A percentile compares a stretch with the other conserved stretches of the same genome.
Evolutionary conservation across 2,797 vertebrate species (phyloP).

Genomic region (Anguilla anguilla): DNA sequence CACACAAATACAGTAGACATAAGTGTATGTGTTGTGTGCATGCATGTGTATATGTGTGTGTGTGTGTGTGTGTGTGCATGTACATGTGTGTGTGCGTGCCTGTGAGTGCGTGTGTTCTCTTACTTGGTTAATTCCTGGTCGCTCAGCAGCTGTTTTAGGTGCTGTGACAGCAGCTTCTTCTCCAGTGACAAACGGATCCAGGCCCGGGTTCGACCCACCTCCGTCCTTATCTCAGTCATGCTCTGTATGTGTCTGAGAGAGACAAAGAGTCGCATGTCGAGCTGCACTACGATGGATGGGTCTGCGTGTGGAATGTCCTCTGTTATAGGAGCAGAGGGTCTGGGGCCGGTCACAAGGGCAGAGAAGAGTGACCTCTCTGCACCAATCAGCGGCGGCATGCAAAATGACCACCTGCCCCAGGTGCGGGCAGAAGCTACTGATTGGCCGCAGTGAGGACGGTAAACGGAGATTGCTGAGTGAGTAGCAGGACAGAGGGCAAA

Average conservation of each 20-base stretch:
- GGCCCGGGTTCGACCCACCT: constrained; percentile 89
- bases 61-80: not conserved
- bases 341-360: not conserved
- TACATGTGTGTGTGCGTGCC: not conserved
- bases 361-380: not conserved
- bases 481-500: not conserved
- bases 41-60: not conserved
- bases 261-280: not conserved
- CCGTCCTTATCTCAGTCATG: constrained; percentile 93
- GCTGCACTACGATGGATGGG: too few species aligned
- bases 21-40: not conserved
- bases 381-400: not conserved
- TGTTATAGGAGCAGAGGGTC: not conserved
- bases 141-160: constrained; percentile 91
- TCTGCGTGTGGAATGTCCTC: not conserved
- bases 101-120: constrained; percentile 37
- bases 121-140: constrained; percentile 90
- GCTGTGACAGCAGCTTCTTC: constrained; percentile 94
- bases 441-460: not conserved
- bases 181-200: constrained; percentile 96
- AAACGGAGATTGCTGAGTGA: not conserved
- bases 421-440: not conserved
- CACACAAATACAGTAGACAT: not conserved
- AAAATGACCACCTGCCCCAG: too few species aligned
- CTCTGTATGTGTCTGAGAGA: constrained; percentile 87